phyloP scores from a whole-genome alignment of 1,140 invertebrate species.

The Stenopsyche tienmushanensis region DNA sequence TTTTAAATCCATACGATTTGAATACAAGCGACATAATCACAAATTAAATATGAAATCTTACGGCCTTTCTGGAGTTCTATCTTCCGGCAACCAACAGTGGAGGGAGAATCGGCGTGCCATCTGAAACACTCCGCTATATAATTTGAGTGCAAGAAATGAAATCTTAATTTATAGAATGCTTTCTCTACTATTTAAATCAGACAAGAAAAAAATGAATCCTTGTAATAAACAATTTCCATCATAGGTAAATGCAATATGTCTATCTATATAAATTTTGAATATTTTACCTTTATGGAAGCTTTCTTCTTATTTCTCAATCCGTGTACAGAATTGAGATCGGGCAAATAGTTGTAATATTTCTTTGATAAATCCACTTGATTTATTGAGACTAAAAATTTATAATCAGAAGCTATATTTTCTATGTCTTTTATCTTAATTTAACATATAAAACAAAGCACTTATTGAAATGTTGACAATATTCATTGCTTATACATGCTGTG shows the following conservation, averaged over 20 bases:
- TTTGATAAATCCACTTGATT: constrained; percentile 23
- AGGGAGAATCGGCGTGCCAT: constrained; percentile 54
- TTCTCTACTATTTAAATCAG: neutral
- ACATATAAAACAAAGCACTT: neutral
- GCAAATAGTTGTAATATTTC: constrained; percentile 37
- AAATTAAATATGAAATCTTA: constrained; percentile 28
- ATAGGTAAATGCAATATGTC: no score
- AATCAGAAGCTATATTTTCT: neutral
- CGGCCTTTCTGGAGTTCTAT: constrained; percentile 46
- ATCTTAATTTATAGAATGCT: constrained; percentile 19
- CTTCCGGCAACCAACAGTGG: constrained; percentile 54
- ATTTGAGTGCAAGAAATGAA: constrained; percentile 36
- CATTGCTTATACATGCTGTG: no score
- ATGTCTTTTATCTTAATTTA: neutral
- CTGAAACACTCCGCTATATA: constrained; percentile 55
- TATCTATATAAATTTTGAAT: no score
- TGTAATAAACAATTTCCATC: no score
- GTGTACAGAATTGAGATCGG: constrained; percentile 34
- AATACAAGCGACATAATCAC: neutral
- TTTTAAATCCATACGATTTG: neutral
- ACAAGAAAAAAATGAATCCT: constrained; percentile 1
- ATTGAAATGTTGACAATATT: neutral
- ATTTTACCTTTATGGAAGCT: constrained; percentile 32
- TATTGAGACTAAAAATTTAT: constrained; percentile 19
- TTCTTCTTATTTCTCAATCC: constrained; percentile 33